A percentile compares a stretch with the other conserved stretches of the same genome.
These are phyloP conservation scores for Cavia aperea DNA, from an alignment of 2,113 vertebrate species.

Conservation along the genomic window DNA sequence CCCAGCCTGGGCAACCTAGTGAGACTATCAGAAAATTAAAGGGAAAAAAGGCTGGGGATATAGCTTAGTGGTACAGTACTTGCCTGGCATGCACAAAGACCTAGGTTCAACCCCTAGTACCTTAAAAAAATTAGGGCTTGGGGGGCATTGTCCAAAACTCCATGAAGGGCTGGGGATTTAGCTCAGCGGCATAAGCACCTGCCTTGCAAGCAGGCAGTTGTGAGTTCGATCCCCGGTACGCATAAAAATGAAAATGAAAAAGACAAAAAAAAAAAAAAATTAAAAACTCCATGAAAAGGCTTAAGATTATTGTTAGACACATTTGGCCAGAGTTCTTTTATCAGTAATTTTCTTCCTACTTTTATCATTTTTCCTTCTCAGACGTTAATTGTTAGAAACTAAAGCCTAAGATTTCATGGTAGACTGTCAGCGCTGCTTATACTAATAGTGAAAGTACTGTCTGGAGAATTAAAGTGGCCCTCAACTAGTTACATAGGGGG, in stretches of 20 bases:
- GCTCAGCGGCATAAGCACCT: too few species aligned
- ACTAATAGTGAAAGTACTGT: constrained; percentile 15
- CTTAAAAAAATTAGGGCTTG: not conserved
- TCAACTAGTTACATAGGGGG: not conserved
- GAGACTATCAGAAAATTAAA: not conserved
- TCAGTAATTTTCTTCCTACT: constrained; percentile 3
- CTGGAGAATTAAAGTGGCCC: not conserved
- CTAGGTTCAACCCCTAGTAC: not conserved
- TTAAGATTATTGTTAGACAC: not conserved
- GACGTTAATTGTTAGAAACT: constrained; percentile 19
- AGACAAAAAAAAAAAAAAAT: not conserved
- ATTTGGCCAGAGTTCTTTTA: not conserved
- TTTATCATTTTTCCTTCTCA: constrained; percentile 34
- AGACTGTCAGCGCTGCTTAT: not conserved
- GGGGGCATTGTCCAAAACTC: not conserved
- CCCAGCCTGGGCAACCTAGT: not conserved
- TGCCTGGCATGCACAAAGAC: not conserved
- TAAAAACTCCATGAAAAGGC: constrained; percentile 10
- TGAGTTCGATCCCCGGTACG: too few species aligned
- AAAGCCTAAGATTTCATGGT: not conserved
- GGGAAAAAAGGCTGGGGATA: not conserved
- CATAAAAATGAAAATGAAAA: too few species aligned
- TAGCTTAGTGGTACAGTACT: not conserved
- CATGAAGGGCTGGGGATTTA: not conserved
- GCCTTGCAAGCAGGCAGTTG: too few species aligned